phyloP scores from a whole-genome alignment of 1,140 invertebrate genomes.

The Caerostris darwini region DNA sequence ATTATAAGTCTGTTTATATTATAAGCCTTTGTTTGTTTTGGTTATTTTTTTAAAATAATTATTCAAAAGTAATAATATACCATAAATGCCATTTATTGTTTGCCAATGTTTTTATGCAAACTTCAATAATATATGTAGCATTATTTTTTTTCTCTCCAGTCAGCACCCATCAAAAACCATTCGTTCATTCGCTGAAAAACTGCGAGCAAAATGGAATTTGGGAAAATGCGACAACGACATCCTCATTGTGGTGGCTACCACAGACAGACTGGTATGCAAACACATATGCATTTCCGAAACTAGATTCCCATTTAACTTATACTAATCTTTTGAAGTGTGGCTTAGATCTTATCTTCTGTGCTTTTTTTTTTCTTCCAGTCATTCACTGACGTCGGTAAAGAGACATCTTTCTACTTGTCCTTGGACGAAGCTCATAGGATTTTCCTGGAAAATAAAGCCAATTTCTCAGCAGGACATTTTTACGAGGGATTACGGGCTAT shows the following conservation, averaged over 20 bases:
- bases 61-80: no score
- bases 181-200: conserved; percentile 41
- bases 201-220: conserved; percentile 47
- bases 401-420: conserved; percentile 53
- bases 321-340: no score
- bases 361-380: conserved; percentile 42
- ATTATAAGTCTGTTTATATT: no score
- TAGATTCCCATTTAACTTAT: no score
- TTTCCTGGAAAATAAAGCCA: conserved; percentile 67
- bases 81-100: no score
- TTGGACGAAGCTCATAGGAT: conserved; percentile 56
- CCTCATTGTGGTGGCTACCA: conserved; percentile 66
- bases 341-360: no score
- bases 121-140: no score
- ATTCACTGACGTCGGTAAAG: conserved; percentile 71
- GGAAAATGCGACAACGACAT: conserved; percentile 76
- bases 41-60: no score
- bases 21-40: no score
- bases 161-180: conserved; percentile 53
- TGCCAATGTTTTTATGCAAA: no score
- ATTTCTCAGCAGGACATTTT: conserved; percentile 48
- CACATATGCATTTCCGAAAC: no score
- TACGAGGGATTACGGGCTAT: conserved; percentile 60
- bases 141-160: conserved; percentile 28
- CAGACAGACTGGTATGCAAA: conserved; percentile 53